These are phyloP conservation scores for Nomada hirtipes DNA, from an alignment of 2,888 invertebrate species.

Conservation along the genomic window DNA sequence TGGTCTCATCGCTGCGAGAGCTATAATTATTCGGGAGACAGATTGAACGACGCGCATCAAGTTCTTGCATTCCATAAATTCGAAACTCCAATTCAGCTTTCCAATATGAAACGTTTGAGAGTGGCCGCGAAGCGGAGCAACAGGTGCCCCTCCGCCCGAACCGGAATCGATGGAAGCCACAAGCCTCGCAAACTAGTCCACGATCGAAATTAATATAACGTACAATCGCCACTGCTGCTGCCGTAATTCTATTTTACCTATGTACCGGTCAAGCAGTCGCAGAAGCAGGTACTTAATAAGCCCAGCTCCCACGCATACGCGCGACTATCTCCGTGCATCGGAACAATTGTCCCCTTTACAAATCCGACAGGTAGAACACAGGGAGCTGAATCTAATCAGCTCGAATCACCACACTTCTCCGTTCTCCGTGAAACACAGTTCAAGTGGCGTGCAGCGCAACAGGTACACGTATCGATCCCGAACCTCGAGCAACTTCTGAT, in stretches of 20 bases:
- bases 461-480: conserved; percentile 34
- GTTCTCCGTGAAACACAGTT: background rate
- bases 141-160: conserved; percentile 32
- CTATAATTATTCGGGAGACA: background rate
- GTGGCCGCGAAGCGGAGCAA: conserved; percentile 25
- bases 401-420: conserved; percentile 6
- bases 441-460: conserved; percentile 22
- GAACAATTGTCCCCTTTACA: background rate
- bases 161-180: conserved; percentile 26
- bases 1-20: background rate
- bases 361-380: background rate
- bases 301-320: background rate
- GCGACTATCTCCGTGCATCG: conserved; percentile 8
- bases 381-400: background rate
- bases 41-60: background rate
- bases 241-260: conserved; percentile 23
- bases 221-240: background rate
- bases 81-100: background rate
- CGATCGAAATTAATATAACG: conserved; percentile 6
- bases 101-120: background rate
- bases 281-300: conserved; percentile 1
- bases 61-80: background rate
- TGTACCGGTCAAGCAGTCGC: background rate
- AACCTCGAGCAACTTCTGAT: conserved; percentile 14
- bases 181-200: conserved; percentile 2